A percentile compares a stretch with the other conserved stretches of the same genome.
Evolutionary conservation across 1,140 invertebrate genomes (phyloP).

Genomic region (Musca vetustissima): DNA sequence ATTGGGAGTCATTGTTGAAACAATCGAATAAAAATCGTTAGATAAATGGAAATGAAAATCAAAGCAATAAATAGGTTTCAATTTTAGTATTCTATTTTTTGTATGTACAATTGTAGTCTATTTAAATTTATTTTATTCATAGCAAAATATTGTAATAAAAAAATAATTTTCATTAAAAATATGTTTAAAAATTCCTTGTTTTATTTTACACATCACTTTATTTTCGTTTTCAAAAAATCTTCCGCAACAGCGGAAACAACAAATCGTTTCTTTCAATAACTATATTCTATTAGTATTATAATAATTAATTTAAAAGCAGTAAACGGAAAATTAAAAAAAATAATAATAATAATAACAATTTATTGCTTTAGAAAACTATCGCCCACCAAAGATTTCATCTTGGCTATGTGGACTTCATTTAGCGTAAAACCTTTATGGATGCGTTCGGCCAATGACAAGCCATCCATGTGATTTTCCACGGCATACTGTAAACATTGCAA

Average conservation of each 20-base stretch:
- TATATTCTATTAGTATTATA: not conserved
- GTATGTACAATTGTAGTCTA: no score
- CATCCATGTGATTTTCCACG: slow-evolving; percentile 60
- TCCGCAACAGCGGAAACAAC: not conserved
- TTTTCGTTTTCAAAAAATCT: no score
- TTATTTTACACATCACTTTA: no score
- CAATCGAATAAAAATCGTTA: slow-evolving; percentile 30
- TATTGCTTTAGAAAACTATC: slow-evolving; percentile 47
- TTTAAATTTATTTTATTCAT: no score
- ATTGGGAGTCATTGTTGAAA: slow-evolving; percentile 59
- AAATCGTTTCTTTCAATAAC: not conserved
- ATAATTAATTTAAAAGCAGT: slow-evolving; percentile 4
- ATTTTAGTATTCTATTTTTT: no score
- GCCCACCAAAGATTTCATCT: slow-evolving; percentile 58
- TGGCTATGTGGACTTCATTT: slow-evolving; percentile 56
- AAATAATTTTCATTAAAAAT: no score
- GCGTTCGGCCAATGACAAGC: slow-evolving; percentile 50
- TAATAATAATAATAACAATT: slow-evolving; percentile 15
- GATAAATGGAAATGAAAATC: not conserved
- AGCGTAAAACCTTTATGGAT: slow-evolving; percentile 57
- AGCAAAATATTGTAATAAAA: no score
- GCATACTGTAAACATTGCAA: slow-evolving; percentile 60
- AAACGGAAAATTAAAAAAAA: not conserved
- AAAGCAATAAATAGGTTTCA: not conserved
- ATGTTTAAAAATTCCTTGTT: no score